Percentiles rank a stretch among this genome's conserved stretches.
These are phyloP conservation scores for Murina feae DNA, from an alignment of 2,113 vertebrate genomes.

Conservation along the genomic window DNA sequence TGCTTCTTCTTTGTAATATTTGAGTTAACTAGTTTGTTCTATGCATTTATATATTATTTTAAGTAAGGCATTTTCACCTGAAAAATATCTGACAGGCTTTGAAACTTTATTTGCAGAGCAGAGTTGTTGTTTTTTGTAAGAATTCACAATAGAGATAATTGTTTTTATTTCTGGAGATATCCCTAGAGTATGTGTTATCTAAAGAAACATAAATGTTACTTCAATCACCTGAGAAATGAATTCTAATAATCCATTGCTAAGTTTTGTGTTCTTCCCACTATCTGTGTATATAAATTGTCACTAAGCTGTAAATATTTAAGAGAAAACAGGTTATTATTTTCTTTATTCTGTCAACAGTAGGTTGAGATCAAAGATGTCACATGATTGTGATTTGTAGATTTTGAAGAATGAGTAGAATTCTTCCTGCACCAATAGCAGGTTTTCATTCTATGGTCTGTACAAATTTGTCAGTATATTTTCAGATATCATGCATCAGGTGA, in stretches of 20 bases:
- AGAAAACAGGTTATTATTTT: neutral
- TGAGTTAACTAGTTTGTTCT: neutral
- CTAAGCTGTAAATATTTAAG: neutral
- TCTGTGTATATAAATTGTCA: neutral
- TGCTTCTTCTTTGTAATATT: neutral
- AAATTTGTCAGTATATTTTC: neutral
- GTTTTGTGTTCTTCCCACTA: neutral
- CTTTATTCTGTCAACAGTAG: neutral
- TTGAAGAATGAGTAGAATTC: neutral
- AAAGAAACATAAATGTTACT: neutral
- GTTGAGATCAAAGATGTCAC: neutral
- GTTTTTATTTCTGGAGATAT: neutral
- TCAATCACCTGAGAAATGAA: neutral
- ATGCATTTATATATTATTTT: neutral
- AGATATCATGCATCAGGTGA: neutral
- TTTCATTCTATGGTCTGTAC: neutral
- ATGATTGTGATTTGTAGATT: neutral
- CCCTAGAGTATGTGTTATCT: neutral
- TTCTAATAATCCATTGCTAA: neutral
- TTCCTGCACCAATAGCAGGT: neutral
- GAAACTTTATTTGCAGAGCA: neutral
- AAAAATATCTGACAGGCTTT: neutral
- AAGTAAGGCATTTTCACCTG: neutral
- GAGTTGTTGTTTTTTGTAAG: neutral
- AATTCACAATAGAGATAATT: neutral